Percentiles rank a stretch among this genome's conserved stretches.
phyloP scores from a whole-genome alignment of 1,140 invertebrate species.

The Drosophila sp. region DNA sequence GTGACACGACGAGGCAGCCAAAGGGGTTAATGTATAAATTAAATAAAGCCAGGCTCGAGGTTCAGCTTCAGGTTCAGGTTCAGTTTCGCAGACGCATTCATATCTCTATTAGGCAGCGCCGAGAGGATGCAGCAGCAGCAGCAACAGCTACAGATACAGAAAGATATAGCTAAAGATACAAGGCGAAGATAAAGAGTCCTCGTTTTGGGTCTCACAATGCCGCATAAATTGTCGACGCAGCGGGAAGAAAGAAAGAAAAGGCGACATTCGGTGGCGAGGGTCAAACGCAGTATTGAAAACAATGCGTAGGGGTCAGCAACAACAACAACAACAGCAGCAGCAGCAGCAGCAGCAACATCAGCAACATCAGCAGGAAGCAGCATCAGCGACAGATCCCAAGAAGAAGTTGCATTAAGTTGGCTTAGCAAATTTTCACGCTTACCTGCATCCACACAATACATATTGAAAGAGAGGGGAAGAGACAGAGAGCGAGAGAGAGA shows the following conservation, averaged over 20 bases:
- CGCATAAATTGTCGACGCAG: slow-evolving; percentile 50
- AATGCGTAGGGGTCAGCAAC: slow-evolving; percentile 63
- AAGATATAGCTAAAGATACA: slow-evolving; percentile 39
- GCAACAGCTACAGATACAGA: slow-evolving; percentile 18
- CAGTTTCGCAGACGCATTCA: slow-evolving; percentile 10
- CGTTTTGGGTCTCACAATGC: slow-evolving; percentile 24
- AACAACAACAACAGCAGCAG: slow-evolving; percentile 15
- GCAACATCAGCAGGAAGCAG: slow-evolving; percentile 29
- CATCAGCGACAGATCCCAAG: slow-evolving; percentile 24
- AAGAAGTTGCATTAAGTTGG: slow-evolving; percentile 78
- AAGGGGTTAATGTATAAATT: slow-evolving; percentile 80
- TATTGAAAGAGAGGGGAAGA: not conserved
- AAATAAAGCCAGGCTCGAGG: slow-evolving; percentile 55
- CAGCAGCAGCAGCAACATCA: slow-evolving; percentile 4
- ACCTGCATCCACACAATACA: slow-evolving; percentile 62
- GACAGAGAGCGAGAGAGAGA: not conserved
- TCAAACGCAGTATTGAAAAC: slow-evolving; percentile 35
- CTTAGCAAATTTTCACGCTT: slow-evolving; percentile 81
- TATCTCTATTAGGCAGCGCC: slow-evolving; percentile 68
- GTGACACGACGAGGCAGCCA: slow-evolving; percentile 67
- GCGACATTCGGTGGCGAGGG: slow-evolving; percentile 9
- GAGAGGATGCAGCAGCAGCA: slow-evolving; percentile 15
- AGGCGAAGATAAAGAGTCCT: slow-evolving; percentile 37
- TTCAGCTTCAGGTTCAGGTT: slow-evolving; percentile 7
- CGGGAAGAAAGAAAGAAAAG: slow-evolving; percentile 14